phyloP scores from a whole-genome alignment of 2,113 vertebrate species.

The Bostrychus sinensis region DNA sequence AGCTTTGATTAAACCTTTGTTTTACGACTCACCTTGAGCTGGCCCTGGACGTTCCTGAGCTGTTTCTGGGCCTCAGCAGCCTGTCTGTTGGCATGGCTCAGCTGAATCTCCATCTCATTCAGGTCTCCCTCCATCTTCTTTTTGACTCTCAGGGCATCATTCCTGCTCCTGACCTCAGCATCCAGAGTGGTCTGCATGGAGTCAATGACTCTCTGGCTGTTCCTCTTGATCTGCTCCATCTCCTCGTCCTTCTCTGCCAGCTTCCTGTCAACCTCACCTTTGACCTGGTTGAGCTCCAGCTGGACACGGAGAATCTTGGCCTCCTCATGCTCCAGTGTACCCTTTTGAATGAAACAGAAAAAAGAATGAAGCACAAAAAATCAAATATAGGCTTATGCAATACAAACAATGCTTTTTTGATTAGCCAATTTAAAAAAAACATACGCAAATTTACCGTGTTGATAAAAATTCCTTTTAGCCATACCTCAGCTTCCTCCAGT shows the following conservation, averaged over 20 bases:
- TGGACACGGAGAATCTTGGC: slow-evolving; percentile 77
- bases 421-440: too few species aligned
- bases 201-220: slow-evolving; percentile 83
- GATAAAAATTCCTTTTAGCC: too few species aligned
- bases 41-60: too few species aligned
- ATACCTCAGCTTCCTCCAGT: slow-evolving; percentile 63
- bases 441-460: too few species aligned
- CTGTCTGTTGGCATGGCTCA: too few species aligned
- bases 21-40: too few species aligned
- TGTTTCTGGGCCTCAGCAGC: too few species aligned
- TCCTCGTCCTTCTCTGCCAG: slow-evolving; percentile 88
- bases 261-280: too few species aligned
- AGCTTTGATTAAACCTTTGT: not conserved
- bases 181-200: slow-evolving; percentile 86
- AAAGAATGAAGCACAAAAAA: too few species aligned
- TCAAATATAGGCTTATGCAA: too few species aligned
- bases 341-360: slow-evolving; percentile 35
- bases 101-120: too few species aligned
- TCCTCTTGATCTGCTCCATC: slow-evolving; percentile 86
- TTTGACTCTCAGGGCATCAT: slow-evolving; percentile 78
- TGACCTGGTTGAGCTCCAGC: slow-evolving; percentile 87
- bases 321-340: slow-evolving; percentile 75
- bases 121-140: slow-evolving; percentile 82
- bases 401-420: too few species aligned
- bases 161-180: slow-evolving; percentile 81